Evolutionary conservation across 2,113 vertebrate species (phyloP).

Genomic region (Marcusenius ussheri): DNA sequence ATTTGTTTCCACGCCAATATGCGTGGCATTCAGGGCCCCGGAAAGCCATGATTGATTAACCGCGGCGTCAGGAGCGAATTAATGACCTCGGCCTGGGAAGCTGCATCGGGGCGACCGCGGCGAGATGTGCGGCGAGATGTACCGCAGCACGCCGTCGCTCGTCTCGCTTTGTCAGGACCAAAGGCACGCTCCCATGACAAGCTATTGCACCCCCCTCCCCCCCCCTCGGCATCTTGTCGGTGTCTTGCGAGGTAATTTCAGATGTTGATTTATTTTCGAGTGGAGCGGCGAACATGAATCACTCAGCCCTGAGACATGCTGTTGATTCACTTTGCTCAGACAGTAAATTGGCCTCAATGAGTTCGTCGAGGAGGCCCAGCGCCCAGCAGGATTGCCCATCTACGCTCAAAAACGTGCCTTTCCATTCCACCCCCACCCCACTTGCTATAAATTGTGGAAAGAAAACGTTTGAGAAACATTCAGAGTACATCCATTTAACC

Average conservation of each 20-base stretch:
- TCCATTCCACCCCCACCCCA: background rate
- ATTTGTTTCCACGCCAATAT: background rate
- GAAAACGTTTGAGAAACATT: background rate
- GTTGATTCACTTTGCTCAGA: background rate
- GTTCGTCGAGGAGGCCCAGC: background rate
- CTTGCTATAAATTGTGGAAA: background rate
- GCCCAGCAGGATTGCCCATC: background rate
- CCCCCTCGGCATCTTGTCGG: background rate
- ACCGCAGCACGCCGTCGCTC: background rate
- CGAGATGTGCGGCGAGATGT: background rate
- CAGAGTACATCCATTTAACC: background rate
- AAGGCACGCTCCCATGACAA: background rate
- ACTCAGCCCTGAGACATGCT: constrained; percentile 6
- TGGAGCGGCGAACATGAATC: background rate
- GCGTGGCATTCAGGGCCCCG: background rate
- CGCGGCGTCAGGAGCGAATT: background rate
- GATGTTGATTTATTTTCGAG: constrained; percentile 24
- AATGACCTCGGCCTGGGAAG: background rate
- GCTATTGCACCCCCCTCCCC: background rate
- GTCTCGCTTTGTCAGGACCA: background rate
- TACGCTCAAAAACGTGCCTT: background rate
- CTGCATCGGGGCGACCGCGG: background rate
- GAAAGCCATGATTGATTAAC: background rate
- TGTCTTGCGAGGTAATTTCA: background rate
- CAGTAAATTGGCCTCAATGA: background rate